phyloP scores from a whole-genome alignment of 2,888 invertebrate genomes.

The Caenorhabditis zanzibari region DNA sequence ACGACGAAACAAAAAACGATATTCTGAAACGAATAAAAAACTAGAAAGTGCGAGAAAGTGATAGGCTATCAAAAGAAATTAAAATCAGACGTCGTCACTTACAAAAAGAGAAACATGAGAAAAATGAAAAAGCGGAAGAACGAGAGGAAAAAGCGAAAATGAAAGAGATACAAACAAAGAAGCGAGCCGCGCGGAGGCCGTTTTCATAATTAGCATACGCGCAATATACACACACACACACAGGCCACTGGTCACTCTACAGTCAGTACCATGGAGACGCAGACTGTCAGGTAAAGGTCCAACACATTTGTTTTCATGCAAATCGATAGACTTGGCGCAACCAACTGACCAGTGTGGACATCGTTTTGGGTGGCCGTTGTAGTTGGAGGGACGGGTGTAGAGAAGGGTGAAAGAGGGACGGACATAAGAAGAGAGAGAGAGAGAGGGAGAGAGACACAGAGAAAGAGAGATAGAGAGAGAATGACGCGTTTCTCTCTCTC shows the following conservation, averaged over 20 bases:
- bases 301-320: conserved; percentile 52
- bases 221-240: conserved; percentile 53
- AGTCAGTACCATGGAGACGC: conserved; percentile 42
- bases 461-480: conserved; percentile 10
- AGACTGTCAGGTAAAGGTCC: conserved; percentile 22
- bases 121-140: conserved; percentile 33
- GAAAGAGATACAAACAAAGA: conserved; percentile 57
- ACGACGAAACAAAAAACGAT: neutral
- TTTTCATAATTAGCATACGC: conserved; percentile 60
- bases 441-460: conserved; percentile 22
- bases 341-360: conserved; percentile 64
- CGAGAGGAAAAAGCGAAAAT: conserved; percentile 29
- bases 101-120: conserved; percentile 45
- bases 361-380: conserved; percentile 65
- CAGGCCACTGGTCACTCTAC: conserved; percentile 29
- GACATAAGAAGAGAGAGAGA: neutral
- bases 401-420: neutral
- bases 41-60: conserved; percentile 57
- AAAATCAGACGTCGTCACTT: conserved; percentile 45
- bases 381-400: conserved; percentile 31
- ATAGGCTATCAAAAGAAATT: conserved; percentile 54
- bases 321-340: conserved; percentile 59
- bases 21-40: conserved; percentile 7
- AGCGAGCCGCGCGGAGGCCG: conserved; percentile 45
- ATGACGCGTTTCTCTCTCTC: conserved; percentile 52